These are phyloP conservation scores for Hemicrepidius hirtus DNA, from an alignment of 2,888 invertebrate species.

Conservation along the genomic window DNA sequence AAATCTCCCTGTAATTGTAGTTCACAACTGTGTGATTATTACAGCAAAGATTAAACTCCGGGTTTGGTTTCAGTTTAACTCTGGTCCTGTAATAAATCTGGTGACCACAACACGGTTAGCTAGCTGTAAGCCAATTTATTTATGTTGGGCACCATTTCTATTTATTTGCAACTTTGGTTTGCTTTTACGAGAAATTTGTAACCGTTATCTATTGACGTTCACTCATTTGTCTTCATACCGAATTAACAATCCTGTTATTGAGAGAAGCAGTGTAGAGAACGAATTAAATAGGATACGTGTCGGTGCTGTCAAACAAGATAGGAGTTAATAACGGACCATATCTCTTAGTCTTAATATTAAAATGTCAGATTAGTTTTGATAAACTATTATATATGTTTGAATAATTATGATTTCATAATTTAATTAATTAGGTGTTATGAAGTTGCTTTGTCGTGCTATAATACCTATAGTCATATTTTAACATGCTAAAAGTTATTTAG, in stretches of 20 bases:
- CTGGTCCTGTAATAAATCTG: conserved; percentile 69
- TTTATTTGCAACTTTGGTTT: conserved; percentile 55
- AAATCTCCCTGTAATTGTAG: conserved; percentile 9
- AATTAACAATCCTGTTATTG: conserved; percentile 45
- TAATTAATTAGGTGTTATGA: too few species aligned
- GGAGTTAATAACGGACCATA: neutral
- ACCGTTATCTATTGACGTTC: conserved; percentile 48
- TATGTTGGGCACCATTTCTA: conserved; percentile 64
- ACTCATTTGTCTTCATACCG: conserved; percentile 51
- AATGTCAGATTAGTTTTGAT: too few species aligned
- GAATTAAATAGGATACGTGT: neutral
- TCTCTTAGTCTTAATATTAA: too few species aligned
- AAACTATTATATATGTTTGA: too few species aligned
- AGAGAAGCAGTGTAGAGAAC: conserved; percentile 4
- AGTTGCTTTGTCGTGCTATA: too few species aligned
- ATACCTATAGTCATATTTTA: too few species aligned
- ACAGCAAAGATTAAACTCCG: conserved; percentile 54
- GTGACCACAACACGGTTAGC: conserved; percentile 68
- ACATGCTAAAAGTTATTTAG: too few species aligned
- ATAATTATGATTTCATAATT: too few species aligned
- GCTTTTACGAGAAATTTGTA: conserved; percentile 50
- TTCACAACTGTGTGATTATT: conserved; percentile 50
- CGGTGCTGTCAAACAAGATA: neutral
- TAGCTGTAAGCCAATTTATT: conserved; percentile 67
- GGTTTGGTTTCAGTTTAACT: conserved; percentile 60